Percentiles rank a stretch among this genome's conserved stretches.
Conservation (phyloP, 30 jellyfish, hydroid and myxozoan species). For the Euphysa ruthae region DNA sequence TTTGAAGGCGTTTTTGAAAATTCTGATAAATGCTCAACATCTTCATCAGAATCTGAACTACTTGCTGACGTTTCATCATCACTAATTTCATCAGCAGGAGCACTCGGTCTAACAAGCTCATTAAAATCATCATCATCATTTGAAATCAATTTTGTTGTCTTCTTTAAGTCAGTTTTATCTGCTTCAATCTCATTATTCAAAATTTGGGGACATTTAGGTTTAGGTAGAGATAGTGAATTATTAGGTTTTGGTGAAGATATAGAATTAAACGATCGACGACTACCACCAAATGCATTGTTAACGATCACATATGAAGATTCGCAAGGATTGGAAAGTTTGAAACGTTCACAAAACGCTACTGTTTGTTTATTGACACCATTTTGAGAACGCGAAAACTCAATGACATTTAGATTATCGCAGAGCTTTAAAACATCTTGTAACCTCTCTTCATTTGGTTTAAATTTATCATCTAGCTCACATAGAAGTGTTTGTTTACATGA, state of each 20-base stretch:
- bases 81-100: conserved; percentile 24
- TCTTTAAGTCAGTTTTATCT: neutral
- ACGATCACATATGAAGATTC: neutral
- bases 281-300: conserved; percentile 4
- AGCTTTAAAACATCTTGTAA: neutral
- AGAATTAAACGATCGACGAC: neutral
- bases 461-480: conserved; percentile 3
- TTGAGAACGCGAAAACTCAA: conserved; percentile 5
- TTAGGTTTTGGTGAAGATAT: neutral
- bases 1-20: neutral
- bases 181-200: neutral
- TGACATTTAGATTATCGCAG: neutral
- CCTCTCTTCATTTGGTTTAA: neutral
- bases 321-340: conserved; percentile 13
- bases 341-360: conserved; percentile 22
- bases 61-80: too few relatives aligned
- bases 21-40: too few relatives aligned
- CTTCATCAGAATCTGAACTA: neutral
- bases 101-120: conserved; percentile 9
- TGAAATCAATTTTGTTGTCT: too few relatives aligned
- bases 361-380: conserved; percentile 22
- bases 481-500: neutral
- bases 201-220: neutral
- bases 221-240: conserved; percentile 8
- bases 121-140: conserved; percentile 16